A percentile compares a stretch with the other conserved stretches of the same genome.
Conservation (phyloP, 2,113 vertebrate species). For the Chaenogobius annularis region DNA sequence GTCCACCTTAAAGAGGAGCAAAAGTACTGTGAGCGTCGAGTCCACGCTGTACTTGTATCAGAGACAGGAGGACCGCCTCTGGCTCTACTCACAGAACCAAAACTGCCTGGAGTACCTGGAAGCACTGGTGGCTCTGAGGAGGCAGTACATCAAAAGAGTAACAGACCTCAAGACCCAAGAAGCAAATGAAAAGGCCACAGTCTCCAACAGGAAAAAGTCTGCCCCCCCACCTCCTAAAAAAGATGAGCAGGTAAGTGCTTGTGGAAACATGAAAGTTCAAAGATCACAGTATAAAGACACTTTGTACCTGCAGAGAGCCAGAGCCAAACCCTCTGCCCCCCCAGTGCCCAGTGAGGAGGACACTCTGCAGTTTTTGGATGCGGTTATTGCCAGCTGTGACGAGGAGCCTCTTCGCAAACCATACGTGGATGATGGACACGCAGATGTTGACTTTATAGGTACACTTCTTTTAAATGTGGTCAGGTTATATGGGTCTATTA, state of each 20-base stretch:
- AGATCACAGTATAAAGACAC: neutral
- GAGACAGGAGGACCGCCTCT: conserved; percentile 86
- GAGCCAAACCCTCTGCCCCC: conserved; percentile 61
- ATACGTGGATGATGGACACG: conserved; percentile 75
- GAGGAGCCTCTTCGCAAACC: conserved; percentile 76
- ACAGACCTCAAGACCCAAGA: conserved; percentile 77
- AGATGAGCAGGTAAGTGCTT: conserved; percentile 54
- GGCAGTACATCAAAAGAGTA: conserved; percentile 84
- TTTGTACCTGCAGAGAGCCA: conserved; percentile 49
- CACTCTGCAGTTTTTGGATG: conserved; percentile 89
- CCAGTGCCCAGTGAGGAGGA: conserved; percentile 80
- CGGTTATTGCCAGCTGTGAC: conserved; percentile 89
- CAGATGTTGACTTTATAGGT: conserved; percentile 94
- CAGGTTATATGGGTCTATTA: too few relatives aligned
- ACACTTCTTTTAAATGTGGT: conserved; percentile 30
- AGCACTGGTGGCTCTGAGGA: conserved; percentile 88
- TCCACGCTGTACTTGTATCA: conserved; percentile 76
- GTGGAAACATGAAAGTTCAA: neutral
- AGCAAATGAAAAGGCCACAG: conserved; percentile 30
- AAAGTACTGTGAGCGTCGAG: conserved; percentile 84
- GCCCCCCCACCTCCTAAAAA: conserved; percentile 60
- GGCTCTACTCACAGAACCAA: conserved; percentile 89
- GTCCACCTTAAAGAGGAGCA: conserved; percentile 83
- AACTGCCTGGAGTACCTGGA: conserved; percentile 92
- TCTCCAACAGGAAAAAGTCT: conserved; percentile 73